Base-by-base conservation (phyloP, 2,888 invertebrate genomes). In the Phortica magna region DNA sequence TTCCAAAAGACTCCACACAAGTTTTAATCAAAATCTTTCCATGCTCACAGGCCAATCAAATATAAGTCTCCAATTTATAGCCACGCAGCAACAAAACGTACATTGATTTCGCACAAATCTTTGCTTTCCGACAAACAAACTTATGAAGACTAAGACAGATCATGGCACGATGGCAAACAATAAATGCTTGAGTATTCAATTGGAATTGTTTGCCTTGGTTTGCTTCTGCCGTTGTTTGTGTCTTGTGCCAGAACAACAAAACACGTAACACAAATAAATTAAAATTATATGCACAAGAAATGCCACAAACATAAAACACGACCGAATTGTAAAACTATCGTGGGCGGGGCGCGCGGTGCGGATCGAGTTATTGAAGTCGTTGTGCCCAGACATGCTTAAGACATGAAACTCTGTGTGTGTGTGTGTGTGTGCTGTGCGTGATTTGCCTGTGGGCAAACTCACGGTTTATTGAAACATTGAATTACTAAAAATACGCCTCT, bases 301-400 rank as follows among this genome's bases (percentile, higher is more conserved):
- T 59, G 59, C 59, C 59, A 59, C 14, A 59, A 59, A 59, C 59
- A 59, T 12, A 59, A 59, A 12, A 59, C n/a, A 59, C 17, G 12
- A 2, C 1, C 12, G 12, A 59, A 7, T 59, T 7, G 59, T 17
- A 12, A 7, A 59, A 19, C 14, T 59, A n/a, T 17, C 17, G 59
- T 59, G 53, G 53, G 12, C n/a, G 53, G 10, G 10, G 53, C 2
- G 53, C 7, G 10, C 2, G 2, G 10, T 2, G 53, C 2, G 2
- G 12, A n/a, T n/a, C n/a, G 4, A 6, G 53, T 53, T 10, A n/a
- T 10, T n/a, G 53, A n/a, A 53, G 53, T 53, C 12, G 53, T 10
- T n/a, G 53, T n/a, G n/a, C 12, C 53, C 10, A n/a, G 53, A 10
- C 12, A n/a, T 3, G 53, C 53, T 1, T 1, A n/a, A 10, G 53